Conservation (phyloP, 2,113 vertebrate genomes). For the Neoarius graeffei region DNA sequence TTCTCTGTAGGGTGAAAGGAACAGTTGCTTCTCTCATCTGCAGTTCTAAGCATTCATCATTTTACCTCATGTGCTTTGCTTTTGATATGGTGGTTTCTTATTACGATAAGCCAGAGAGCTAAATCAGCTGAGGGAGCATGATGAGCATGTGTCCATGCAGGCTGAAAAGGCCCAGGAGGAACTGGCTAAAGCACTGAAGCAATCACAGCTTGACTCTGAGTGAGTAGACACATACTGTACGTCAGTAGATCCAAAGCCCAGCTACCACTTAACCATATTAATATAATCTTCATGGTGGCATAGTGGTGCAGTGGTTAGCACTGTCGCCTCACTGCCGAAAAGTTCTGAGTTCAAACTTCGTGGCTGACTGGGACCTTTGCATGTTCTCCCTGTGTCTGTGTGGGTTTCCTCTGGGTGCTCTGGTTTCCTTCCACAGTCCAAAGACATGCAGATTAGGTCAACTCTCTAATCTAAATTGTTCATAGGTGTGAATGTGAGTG, state of each 20-base stretch:
- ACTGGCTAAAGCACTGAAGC: constrained; percentile 70
- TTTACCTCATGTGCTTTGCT: background rate
- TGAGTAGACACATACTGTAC: constrained; percentile 67
- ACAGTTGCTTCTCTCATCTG: background rate
- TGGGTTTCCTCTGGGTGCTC: too few relatives aligned
- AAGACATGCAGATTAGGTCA: too few relatives aligned
- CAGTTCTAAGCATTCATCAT: background rate
- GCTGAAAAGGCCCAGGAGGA: constrained; percentile 71
- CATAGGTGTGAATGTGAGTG: too few relatives aligned
- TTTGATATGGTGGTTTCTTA: background rate
- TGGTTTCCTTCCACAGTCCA: too few relatives aligned
- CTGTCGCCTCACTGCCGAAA: too few relatives aligned
- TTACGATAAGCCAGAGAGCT: constrained; percentile 72
- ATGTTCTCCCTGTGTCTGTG: too few relatives aligned
- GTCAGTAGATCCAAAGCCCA: background rate
- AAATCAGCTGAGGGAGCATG: constrained; percentile 70
- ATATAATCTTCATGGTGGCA: background rate
- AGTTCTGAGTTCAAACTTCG: too few relatives aligned
- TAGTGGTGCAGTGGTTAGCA: too few relatives aligned
- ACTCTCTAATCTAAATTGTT: too few relatives aligned
- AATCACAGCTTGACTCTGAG: constrained; percentile 76
- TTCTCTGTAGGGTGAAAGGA: background rate
- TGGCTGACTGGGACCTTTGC: too few relatives aligned
- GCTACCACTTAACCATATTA: background rate
- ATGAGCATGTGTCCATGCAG: constrained; percentile 74